A percentile compares a stretch with the other conserved stretches of the same genome.
phyloP scores from a whole-genome alignment of 2,113 vertebrate species.

The Formicarius rufipectus region DNA sequence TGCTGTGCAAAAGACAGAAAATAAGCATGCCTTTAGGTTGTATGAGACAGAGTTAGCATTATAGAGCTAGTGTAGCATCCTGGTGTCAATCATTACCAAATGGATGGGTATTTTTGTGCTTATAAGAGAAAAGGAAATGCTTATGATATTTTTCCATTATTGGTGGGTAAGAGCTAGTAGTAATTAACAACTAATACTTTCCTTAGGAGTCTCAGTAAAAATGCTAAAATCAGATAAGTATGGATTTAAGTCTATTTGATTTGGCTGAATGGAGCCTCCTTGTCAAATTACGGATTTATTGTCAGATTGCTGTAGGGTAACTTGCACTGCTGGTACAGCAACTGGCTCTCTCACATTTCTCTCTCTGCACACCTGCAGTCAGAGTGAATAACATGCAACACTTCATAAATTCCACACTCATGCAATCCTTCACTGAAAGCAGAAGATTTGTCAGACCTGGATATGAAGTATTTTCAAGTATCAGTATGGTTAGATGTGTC shows the following conservation, averaged over 20 bases:
- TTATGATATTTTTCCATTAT: neutral
- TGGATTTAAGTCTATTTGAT: neutral
- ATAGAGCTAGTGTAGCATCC: neutral
- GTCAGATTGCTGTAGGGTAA: neutral
- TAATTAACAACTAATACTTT: neutral
- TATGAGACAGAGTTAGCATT: neutral
- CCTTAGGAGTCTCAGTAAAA: neutral
- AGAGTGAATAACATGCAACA: neutral
- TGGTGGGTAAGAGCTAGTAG: neutral
- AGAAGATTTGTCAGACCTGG: neutral
- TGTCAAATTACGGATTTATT: neutral
- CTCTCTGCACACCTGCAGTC: neutral
- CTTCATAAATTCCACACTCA: neutral
- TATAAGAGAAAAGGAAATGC: neutral
- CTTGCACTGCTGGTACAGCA: fast-evolving
- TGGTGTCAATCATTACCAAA: neutral
- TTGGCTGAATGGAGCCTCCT: neutral
- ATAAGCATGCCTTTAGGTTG: neutral
- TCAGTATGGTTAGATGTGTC: neutral
- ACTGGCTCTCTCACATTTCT: neutral
- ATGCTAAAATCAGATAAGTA: neutral
- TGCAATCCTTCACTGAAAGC: neutral
- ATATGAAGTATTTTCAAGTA: neutral
- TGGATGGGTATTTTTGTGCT: neutral
- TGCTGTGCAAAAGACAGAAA: neutral